Percentiles rank a stretch among this genome's conserved stretches.
Conservation (phyloP, 2,888 invertebrate species). For the Noctuana brunneofusca region DNA sequence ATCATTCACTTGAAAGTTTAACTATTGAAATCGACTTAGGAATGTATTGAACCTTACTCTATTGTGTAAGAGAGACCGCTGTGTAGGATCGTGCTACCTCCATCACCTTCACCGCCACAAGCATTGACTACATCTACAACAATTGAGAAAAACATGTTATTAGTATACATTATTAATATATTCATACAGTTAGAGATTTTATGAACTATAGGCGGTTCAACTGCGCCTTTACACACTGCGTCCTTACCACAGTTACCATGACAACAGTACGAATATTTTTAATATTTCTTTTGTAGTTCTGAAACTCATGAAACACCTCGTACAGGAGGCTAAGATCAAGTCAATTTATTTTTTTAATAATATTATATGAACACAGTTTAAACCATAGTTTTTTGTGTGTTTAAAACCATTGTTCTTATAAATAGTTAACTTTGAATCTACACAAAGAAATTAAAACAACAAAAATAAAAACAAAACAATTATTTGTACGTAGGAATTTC, state of each 20-base stretch:
- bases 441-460: not conserved
- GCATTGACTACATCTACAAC: slow-evolving; percentile 94
- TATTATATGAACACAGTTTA: no score
- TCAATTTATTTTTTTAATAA: no score
- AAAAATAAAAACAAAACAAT: not conserved
- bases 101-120: slow-evolving; percentile 93
- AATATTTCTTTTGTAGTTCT: no score
- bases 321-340: no score
- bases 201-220: slow-evolving; percentile 3
- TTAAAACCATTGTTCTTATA: no score
- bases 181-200: slow-evolving; percentile 19
- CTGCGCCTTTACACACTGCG: slow-evolving; percentile 1
- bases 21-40: slow-evolving; percentile 31
- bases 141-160: slow-evolving; percentile 77
- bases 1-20: slow-evolving; percentile 16
- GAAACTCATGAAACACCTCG: no score
- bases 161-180: slow-evolving; percentile 43
- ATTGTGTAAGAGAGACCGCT: slow-evolving; percentile 82
- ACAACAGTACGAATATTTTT: no score
- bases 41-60: slow-evolving; percentile 72
- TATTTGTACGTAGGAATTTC: not conserved
- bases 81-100: slow-evolving; percentile 82
- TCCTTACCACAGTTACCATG: no score
- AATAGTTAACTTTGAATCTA: slow-evolving; percentile 4
- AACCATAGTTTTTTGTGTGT: no score